Percentiles rank a stretch among this genome's conserved stretches.
Evolutionary conservation across 2,888 invertebrate genomes (phyloP).

Genomic region (Brachyptera putata): DNA sequence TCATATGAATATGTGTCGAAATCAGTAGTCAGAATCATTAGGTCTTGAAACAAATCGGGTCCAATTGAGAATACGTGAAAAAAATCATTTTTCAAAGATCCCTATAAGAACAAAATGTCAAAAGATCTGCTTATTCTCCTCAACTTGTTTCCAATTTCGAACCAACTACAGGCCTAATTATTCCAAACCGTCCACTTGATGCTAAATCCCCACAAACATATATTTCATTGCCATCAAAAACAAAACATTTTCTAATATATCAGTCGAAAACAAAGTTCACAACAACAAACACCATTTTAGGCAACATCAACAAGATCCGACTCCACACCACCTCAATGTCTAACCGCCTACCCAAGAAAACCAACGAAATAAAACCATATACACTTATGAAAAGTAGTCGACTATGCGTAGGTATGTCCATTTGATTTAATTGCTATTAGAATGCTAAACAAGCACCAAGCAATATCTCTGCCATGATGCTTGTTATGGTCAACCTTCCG

Average conservation of each 20-base stretch:
- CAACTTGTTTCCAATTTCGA: too few species aligned
- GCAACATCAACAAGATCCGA: background rate
- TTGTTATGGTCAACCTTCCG: slow-evolving; percentile 27
- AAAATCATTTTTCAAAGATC: too few species aligned
- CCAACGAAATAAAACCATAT: slow-evolving; percentile 3
- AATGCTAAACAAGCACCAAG: slow-evolving; percentile 7
- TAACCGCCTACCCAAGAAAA: slow-evolving; percentile 1
- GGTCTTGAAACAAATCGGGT: too few species aligned
- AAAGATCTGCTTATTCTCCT: too few species aligned
- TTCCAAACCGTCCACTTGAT: too few species aligned
- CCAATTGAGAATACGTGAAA: too few species aligned
- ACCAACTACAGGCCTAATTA: too few species aligned
- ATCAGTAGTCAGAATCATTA: too few species aligned
- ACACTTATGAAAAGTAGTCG: background rate
- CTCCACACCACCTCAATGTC: background rate
- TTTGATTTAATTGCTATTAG: slow-evolving; percentile 17
- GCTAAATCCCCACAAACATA: too few species aligned
- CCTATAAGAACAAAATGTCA: too few species aligned
- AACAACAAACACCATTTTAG: slow-evolving; percentile 4
- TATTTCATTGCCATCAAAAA: too few species aligned
- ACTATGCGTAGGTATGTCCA: slow-evolving; percentile 20
- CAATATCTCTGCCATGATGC: slow-evolving; percentile 16
- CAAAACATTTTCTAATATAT: background rate
- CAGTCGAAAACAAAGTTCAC: background rate
- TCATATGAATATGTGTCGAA: too few species aligned